Evolutionary conservation across 2,113 vertebrate species (phyloP), one percentile per base, ranked within the genome.

Genomic region (Eulacestoma nigropectus): DNA sequence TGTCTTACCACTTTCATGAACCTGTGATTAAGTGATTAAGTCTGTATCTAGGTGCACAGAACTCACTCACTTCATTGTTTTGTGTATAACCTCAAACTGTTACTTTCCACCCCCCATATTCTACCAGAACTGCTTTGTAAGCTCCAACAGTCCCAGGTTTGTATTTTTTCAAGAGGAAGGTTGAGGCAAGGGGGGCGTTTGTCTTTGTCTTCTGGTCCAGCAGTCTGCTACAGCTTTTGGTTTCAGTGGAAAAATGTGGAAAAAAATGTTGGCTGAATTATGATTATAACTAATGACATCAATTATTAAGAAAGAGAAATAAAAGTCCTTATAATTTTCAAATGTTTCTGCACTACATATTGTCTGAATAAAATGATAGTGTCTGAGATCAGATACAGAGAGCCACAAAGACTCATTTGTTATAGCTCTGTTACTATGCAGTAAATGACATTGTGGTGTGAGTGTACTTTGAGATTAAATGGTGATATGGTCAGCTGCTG

Each of bases 381-480:
- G 8, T 53, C 19, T n/a, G 56, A 89, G 12, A 81, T 32, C 21
- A 89, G 29, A 70, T 26, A 68, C 4, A 70, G 32, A 64, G 50
- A 78, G 29, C 2, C 46, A 84, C 6, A 74, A 46, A 57, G 29
- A 16, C 22, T 69, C 42, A 46, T 90, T 87, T 72, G 7, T 47
- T 55, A 55, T 60, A 80, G 13, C 26, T 75, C n/a, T 63, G 30
- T 67, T 87, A 39, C 39, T 69, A 30, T 72, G 20, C 47, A 60
- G 39, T 75, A 67, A 84, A 70, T 72, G 47, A 85, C 56, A 78
- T 49, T 57, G 41, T 64, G 60, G 37, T 42, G 14, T 62, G 69
- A 81, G 41, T 57, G 22, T 57, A 50, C 25, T 79, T 81, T 62
- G 46, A 90, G 59, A 72, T 95, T 62, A 63, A 81, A 84, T 55